A percentile compares a stretch with the other conserved stretches of the same genome.
These are phyloP conservation scores for Odontamblyopus rebecca DNA, from an alignment of 2,797 vertebrate genomes.

Conservation along the genomic window DNA sequence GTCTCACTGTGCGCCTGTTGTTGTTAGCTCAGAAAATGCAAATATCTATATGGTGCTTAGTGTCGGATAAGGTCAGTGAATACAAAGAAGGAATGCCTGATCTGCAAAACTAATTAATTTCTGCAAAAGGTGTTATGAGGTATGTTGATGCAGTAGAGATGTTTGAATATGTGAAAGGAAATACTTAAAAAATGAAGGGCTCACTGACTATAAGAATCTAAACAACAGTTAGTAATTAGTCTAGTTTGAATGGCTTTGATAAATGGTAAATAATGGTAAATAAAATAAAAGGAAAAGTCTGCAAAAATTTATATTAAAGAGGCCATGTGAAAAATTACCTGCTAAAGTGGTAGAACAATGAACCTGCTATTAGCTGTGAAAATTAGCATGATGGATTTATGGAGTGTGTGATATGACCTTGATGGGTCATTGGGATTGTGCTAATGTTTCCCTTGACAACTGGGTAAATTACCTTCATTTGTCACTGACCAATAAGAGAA, in stretches of 20 bases:
- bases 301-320: not conserved
- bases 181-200: not conserved
- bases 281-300: not conserved
- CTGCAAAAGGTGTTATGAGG: not conserved
- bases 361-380: not conserved
- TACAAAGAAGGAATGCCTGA: not conserved
- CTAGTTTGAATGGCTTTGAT: not conserved
- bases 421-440: slow-evolving; percentile 7
- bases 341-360: slow-evolving; percentile 7
- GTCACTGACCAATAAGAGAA: slow-evolving; percentile 5
- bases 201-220: not conserved
- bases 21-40: slow-evolving; percentile 1
- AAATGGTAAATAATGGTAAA: too few relatives aligned
- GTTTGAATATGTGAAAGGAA: not conserved
- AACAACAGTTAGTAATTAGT: not conserved
- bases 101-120: not conserved
- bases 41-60: not conserved
- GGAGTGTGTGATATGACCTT: slow-evolving; percentile 4
- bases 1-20: slow-evolving; percentile 6
- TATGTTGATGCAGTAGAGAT: not conserved
- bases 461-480: slow-evolving; percentile 3
- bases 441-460: slow-evolving; percentile 8
- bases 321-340: not conserved
- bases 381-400: slow-evolving; percentile 11
- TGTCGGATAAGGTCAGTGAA: not conserved